Base-by-base conservation (phyloP, 2,888 invertebrate genomes). In the Drosophila paramelanica region DNA sequence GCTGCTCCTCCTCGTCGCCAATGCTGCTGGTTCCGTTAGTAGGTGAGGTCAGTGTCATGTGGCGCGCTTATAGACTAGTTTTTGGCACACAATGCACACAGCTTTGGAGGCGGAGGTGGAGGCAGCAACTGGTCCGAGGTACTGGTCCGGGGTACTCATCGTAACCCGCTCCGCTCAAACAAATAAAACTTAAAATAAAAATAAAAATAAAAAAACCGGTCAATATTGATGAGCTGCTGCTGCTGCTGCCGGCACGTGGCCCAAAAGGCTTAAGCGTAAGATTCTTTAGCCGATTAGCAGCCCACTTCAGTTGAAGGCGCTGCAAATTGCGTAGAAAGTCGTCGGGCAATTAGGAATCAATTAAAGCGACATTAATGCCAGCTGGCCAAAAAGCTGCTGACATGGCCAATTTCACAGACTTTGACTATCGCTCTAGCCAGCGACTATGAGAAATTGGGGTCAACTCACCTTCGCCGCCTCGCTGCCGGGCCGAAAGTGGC, bases 11-110 rank as follows among this genome's bases (percentile, higher is more conserved):
- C 68, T 65, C 62, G 55, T 47, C 47, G 62, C 55, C 62, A 52
- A 42, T 65, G 81, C 67, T 77, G 83, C 67, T 77, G 83, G 72
- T 82, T 81, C 87, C 79, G 82, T 80, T 89, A 88, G 90, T 90
- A 91, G 90, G 91, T 90, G 91, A 90, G 90, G 90, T 90, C 90
- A 90, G 90, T 91, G 81, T 78, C 86, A 89, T 89, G 85, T 81
- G 78, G 85, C 79, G 87, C 61, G 86, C 84, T 74, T 74, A 67
- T 89, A 80, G 89, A 85, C 85, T 85, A 85, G 89, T 88, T 85
- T 77, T 79, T 71, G 76, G 76, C 76, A 75, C 70, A 61, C 67
- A 67, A 67, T 36, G 52, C 59, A 57, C 47, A 52, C 67, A 55
- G 60, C 47, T 27, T n/a, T 10, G 10, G 31, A 31, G 31, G 10